Conservation (phyloP, 2,797 vertebrate genomes). For the Channallabes apus region DNA sequence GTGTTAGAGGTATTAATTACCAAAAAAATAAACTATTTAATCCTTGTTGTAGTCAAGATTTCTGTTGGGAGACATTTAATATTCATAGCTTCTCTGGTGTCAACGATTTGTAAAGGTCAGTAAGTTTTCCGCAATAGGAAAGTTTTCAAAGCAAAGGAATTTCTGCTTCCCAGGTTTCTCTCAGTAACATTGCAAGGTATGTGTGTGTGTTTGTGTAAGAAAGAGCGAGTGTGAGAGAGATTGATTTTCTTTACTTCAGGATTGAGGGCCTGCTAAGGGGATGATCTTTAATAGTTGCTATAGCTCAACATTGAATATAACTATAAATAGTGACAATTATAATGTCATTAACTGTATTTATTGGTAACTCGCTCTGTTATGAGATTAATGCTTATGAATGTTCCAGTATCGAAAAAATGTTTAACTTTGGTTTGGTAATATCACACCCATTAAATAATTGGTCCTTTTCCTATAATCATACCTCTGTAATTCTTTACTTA, state of each 20-base stretch:
- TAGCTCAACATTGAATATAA: not conserved
- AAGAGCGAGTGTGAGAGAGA: no score
- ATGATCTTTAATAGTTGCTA: not conserved
- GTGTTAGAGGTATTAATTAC: not conserved
- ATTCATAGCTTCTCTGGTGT: not conserved
- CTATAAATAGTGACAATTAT: not conserved
- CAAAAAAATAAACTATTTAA: not conserved
- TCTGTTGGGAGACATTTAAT: not conserved
- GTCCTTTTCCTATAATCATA: not conserved
- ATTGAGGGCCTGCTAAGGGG: not conserved
- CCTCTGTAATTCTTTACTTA: not conserved
- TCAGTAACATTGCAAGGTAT: not conserved
- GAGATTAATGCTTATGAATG: not conserved
- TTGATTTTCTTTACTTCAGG: not conserved
- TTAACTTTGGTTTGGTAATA: not conserved
- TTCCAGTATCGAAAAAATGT: not conserved
- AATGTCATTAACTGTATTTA: not conserved
- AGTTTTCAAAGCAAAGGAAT: not conserved
- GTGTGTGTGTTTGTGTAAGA: not conserved
- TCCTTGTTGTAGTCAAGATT: no score
- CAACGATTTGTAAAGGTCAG: constrained; percentile 1
- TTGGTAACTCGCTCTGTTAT: not conserved
- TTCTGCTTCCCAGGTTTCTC: not conserved
- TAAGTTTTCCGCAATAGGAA: not conserved
- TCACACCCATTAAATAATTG: no score